Percentiles rank a stretch among this genome's conserved stretches.
These are phyloP conservation scores for Ptychoptera contaminata DNA, from an alignment of 2,888 invertebrate species.

Conservation along the genomic window DNA sequence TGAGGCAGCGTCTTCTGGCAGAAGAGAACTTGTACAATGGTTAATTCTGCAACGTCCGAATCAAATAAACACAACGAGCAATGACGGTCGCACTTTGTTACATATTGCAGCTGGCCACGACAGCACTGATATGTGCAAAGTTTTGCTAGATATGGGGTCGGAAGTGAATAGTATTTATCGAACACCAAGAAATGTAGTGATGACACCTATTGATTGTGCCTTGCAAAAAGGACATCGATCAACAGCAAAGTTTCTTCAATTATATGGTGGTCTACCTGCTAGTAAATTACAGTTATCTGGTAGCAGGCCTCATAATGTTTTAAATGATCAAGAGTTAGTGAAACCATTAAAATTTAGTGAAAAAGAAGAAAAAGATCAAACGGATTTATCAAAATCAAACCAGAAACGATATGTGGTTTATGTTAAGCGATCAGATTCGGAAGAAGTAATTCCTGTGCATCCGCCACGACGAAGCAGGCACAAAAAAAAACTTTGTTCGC, in stretches of 20 bases:
- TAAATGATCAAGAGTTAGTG: constrained; percentile 24
- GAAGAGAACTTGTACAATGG: constrained; percentile 80
- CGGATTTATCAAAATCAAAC: constrained; percentile 20
- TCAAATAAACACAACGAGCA: constrained; percentile 74
- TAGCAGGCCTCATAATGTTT: constrained; percentile 22
- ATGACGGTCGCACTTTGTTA: constrained; percentile 81
- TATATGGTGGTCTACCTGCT: constrained; percentile 77
- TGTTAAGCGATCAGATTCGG: constrained; percentile 20
- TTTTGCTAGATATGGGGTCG: constrained; percentile 67
- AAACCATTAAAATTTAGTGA: constrained; percentile 27
- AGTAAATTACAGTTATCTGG: constrained; percentile 38
- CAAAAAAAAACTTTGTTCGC: constrained; percentile 15
- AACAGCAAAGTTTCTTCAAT: constrained; percentile 82
- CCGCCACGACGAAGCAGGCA: constrained; percentile 12
- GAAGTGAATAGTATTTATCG: constrained; percentile 72
- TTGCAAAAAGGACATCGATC: constrained; percentile 72
- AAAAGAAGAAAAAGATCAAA: constrained; percentile 27
- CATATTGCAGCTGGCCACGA: constrained; percentile 91
- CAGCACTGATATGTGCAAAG: constrained; percentile 83
- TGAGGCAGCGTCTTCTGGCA: constrained; percentile 86
- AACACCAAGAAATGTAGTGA: constrained; percentile 65
- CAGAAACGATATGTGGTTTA: constrained; percentile 27
- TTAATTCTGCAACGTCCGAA: constrained; percentile 67
- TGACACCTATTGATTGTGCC: constrained; percentile 87
- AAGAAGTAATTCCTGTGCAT: constrained; percentile 13